These are phyloP conservation scores for Labeo calbasu DNA, from an alignment of 2,797 vertebrate genomes.

Conservation along the genomic window DNA sequence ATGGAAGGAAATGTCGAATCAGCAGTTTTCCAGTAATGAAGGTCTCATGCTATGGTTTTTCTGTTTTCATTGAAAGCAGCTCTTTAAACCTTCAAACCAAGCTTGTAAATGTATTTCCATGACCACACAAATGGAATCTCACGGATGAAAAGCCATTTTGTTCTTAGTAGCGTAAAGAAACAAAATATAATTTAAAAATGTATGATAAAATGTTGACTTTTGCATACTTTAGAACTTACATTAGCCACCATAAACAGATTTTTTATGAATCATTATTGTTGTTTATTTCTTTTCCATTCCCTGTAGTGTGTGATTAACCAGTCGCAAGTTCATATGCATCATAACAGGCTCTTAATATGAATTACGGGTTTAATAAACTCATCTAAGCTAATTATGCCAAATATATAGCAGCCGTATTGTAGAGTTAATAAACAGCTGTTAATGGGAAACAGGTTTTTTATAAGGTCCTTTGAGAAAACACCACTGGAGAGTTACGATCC, in stretches of 20 bases:
- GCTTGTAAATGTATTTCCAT: constrained; percentile 22
- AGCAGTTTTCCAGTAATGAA: constrained; percentile 31
- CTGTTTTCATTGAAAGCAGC: constrained; percentile 17
- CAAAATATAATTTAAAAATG: not conserved
- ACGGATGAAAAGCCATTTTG: not conserved
- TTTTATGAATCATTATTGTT: not conserved
- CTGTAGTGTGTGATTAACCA: not conserved
- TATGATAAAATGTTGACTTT: not conserved
- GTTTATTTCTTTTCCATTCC: not conserved
- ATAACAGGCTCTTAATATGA: constrained; percentile 27
- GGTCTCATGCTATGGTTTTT: constrained; percentile 10
- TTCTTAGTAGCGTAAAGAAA: not conserved
- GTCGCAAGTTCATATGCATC: constrained; percentile 8
- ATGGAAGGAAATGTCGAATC: constrained; percentile 37
- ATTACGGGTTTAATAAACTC: not conserved
- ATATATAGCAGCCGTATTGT: constrained; percentile 17
- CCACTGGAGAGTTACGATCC: not conserved
- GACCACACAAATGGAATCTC: constrained; percentile 18
- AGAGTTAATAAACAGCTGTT: constrained; percentile 13
- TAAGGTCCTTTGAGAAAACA: constrained; percentile 3
- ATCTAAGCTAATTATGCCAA: constrained; percentile 19
- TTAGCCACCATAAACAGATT: not conserved
- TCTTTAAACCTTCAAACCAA: constrained; percentile 5
- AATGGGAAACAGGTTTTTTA: constrained; percentile 41
- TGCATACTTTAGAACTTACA: not conserved